Conservation (phyloP, 2,888 invertebrate species). For the Mesochorus sp. region DNA sequence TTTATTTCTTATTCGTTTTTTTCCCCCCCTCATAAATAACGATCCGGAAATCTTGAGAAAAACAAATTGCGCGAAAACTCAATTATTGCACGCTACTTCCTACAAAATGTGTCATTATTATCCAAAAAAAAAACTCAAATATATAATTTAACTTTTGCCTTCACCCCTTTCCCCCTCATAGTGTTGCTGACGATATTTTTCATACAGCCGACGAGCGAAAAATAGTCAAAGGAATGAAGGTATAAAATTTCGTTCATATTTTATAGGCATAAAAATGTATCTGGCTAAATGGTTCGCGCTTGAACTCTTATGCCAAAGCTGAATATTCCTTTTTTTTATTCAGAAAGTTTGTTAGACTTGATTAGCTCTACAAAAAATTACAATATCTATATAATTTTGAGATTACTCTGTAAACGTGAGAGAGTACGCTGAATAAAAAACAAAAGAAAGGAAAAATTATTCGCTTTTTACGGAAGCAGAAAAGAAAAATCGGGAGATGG, state of each 20-base stretch:
- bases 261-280: background rate
- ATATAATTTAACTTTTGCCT: no score
- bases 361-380: background rate
- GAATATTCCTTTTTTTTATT: no score
- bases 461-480: background rate
- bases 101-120: constrained; percentile 15
- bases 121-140: constrained; percentile 7
- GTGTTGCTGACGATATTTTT: constrained; percentile 37
- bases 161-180: no score
- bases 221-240: background rate
- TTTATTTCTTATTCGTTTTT: constrained; percentile 29
- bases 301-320: no score
- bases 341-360: no score
- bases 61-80: constrained; percentile 24
- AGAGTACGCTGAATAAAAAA: constrained; percentile 18
- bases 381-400: background rate
- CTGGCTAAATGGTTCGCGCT: no score
- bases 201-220: constrained; percentile 1
- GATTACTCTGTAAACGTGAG: constrained; percentile 9
- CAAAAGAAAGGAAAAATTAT: background rate
- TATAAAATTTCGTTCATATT: background rate
- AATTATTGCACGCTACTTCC: constrained; percentile 2
- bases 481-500: background rate
- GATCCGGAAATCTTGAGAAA: background rate
- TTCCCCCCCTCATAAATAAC: constrained; percentile 43